Evolutionary conservation across 2,797 vertebrate species (phyloP), one percentile per base, ranked within the genome.

Genomic region (Geotrypetes seraphini): DNA sequence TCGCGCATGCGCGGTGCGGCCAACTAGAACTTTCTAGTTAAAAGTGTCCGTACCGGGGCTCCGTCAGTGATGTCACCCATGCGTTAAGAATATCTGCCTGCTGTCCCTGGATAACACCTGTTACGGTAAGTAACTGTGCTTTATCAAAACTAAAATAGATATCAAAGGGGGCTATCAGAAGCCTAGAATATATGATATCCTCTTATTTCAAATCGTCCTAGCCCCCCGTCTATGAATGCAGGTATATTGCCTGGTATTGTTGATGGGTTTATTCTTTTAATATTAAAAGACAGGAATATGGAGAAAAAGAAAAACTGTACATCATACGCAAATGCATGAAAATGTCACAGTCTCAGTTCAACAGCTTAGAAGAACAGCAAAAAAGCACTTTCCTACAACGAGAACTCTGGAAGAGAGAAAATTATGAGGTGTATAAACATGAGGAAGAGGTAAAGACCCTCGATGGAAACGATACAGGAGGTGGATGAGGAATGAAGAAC

Each of bases 161-260:
- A 98, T 98, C 57, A 93, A 97, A 57, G 95, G 95, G 1, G 92
- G 93, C 50, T 98, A 96, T 65, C 91, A 97, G 71, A 97, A 96
- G 40, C 95, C 95, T 28, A 86, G 86, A 42, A 57, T 98, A 42
- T 82, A 75, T 0, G 92, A 97, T 69, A 94, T 98, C 47, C 83
- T 98, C 31, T 65, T 98, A 9, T 93, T 90, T 50, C 86, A 92
- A 58, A 86, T 97, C 3, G 36, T 95, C 15, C 79, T 98, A 3
- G 82, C 83, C 25, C 94, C 95, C 5, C n/a, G 85, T 89, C 66
- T 84, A 89, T 51, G 45, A 93, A 39, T 81, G 74, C 45, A 67
- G 60, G n/a, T 96, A 94, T 2, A 3, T 91, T 19, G 57, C 38
- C 28, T 96, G 93, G 92, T 87, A 90, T 39, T 71, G 57, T 30